A percentile compares a stretch with the other conserved stretches of the same genome.
Conservation (phyloP, 2,797 vertebrate genomes). For the Myripristis murdjan region DNA sequence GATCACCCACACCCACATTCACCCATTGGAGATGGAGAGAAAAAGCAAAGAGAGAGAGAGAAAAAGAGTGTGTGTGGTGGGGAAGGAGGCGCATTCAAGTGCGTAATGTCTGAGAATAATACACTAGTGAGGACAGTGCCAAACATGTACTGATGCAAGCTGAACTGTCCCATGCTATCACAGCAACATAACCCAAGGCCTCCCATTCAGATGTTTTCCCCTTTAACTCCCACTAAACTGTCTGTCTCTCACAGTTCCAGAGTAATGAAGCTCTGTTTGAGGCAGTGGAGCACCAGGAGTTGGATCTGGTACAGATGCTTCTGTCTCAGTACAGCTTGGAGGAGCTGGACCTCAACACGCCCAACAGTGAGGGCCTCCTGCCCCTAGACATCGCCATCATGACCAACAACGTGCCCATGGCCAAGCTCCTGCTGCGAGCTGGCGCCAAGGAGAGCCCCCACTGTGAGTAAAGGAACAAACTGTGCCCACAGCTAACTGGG, state of each 20-base stretch:
- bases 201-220: neutral
- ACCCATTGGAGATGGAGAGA: neutral
- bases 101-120: neutral
- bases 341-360: conserved; percentile 94
- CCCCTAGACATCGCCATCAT: conserved; percentile 94
- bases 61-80: neutral
- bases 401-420: conserved; percentile 95
- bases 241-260: conserved; percentile 86
- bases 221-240: conserved; percentile 7
- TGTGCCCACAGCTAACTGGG: neutral
- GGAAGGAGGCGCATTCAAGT: neutral
- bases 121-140: neutral
- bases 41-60: conserved; percentile 5
- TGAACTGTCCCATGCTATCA: neutral
- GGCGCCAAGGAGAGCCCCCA: conserved; percentile 95
- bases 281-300: conserved; percentile 93
- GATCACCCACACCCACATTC: conserved; percentile 1
- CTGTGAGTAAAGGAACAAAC: conserved; percentile 87
- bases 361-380: conserved; percentile 94
- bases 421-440: conserved; percentile 89
- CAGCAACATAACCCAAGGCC: neutral
- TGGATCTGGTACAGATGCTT: conserved; percentile 91
- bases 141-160: conserved; percentile 3
- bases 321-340: conserved; percentile 92
- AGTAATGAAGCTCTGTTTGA: conserved; percentile 92